Base-by-base conservation (phyloP, 2,888 invertebrate species). In the Drosophila rubida region DNA sequence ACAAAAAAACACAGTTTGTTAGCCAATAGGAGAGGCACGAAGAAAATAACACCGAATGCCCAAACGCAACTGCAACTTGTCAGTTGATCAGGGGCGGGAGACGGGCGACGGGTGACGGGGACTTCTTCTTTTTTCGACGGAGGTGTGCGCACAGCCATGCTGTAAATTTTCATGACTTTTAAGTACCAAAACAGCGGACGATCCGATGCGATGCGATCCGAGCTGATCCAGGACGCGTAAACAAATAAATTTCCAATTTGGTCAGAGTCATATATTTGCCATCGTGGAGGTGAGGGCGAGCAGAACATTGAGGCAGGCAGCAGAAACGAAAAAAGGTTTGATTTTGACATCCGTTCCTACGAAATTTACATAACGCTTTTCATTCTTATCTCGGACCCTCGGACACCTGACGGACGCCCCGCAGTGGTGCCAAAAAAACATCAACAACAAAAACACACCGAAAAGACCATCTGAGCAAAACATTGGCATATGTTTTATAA, bases 221-320 rank as follows among this genome's bases (percentile, higher is more conserved):
- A 50, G 13, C 13, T 54, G 30, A 65, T 48, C 14, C 76, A 70
- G 81, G 67, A 83, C 68, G 87, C 80, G 83, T 80, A 87, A 86
- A 83, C 80, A 86, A 85, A 85, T 88, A 85, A 87, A 88, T 87
- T 86, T 83, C 80, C 85, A 85, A 86, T 88, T 87, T 85, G 88
- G 68, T 71, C 75, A 75, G 69, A 75, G 86, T 80, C 86, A 86
- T 85, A 85, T 87, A 84, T 87, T 82, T 84, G 74, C 70, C 80
- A 72, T 51, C 39, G 55, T 30, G 13, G 60, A 45, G 53, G 42
- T 61, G 57, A 39, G 14, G 58, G 55, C 39, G 42, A 25, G 62
- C 44, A 35, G 35, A 19, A 19, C 19, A 19, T 19, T 19, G 19
- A 19, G 30, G 2, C 30, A 30, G 35, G 35, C 35, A 35, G 14